Base-by-base conservation (phyloP, 2,888 invertebrate species). In the Lissocephala sabroskyi region DNA sequence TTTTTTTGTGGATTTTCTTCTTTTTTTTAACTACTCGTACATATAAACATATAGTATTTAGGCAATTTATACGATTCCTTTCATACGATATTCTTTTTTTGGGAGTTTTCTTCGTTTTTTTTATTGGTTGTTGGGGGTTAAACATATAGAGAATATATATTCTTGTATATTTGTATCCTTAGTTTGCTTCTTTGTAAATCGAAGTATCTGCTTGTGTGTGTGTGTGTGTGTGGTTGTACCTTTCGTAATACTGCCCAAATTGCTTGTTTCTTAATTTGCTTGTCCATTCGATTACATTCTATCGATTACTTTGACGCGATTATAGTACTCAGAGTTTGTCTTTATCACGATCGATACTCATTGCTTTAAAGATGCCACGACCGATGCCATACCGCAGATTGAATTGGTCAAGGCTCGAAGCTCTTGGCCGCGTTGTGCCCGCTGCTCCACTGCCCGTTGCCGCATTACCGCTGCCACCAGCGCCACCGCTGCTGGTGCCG, bases 331-430 rank as follows among this genome's bases (percentile, higher is more conserved):
- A 84, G 76, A 84, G 84, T 66, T 82, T 81, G 67, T 84, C 82
- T 79, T 82, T 84, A 65, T 83, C 82, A 51, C 84, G 79, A 68
- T 84, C 84, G 62, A 84, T 84, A 64, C 84, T 84, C 80, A 84
- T 82, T 70, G 82, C 81, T 80, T 84, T 83, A 60, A 83, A 82
- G 52, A 84, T 77, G 26, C 82, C 79, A 10, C 81, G 67, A 1
- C 82, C 80, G 30, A 77, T 73, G 45, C 80, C 82, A 43, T 79
- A 80, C 45, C 80, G 67, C 46, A 82, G 63, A 60, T 83, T 84
- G 43, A 82, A 84, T 62, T 84, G 84, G 55, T 84, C 84, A 43
- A 84, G 57, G 42, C 85, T 85, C 6, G 82, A 81, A 40, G 84
- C 83, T 33, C 84, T 59, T 0, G 82, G 82, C 44, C 84, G 56